Conservation (phyloP, 2,113 vertebrate species). For the Proteles cristata region DNA sequence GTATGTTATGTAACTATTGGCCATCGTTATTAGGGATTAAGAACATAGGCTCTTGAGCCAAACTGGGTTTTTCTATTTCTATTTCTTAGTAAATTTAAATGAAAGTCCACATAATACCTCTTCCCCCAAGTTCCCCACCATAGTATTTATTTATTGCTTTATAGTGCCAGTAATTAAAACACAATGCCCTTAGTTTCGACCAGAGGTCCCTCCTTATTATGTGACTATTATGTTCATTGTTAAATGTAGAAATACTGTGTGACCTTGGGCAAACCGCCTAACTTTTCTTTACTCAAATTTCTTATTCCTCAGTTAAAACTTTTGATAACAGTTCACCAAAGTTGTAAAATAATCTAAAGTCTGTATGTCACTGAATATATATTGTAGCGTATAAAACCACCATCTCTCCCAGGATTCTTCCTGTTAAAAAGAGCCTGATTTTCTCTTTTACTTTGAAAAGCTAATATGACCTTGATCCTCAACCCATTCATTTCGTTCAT, state of each 20-base stretch:
- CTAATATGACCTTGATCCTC: conserved; percentile 22
- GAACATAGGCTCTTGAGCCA: background rate
- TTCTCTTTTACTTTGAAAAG: conserved; percentile 47
- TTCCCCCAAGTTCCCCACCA: background rate
- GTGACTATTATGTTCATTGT: background rate
- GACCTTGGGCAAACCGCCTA: background rate
- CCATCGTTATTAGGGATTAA: background rate
- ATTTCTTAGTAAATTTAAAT: conserved; percentile 8
- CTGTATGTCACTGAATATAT: background rate
- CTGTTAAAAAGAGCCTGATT: background rate
- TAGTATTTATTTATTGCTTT: background rate
- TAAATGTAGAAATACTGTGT: background rate
- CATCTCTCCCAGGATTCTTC: background rate
- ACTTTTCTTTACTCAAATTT: background rate
- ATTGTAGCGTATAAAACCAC: background rate
- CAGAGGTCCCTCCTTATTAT: background rate
- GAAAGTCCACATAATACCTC: background rate
- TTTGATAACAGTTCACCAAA: background rate
- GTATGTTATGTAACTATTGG: background rate
- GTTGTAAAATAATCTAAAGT: background rate
- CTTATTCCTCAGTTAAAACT: background rate
- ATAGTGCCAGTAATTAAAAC: background rate
- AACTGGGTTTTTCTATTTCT: background rate
- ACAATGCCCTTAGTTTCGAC: conserved; percentile 1
- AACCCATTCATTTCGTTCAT: background rate